A percentile compares a stretch with the other conserved stretches of the same genome.
phyloP scores from a whole-genome alignment of 1,140 invertebrate species.

The Megathymus violae region DNA sequence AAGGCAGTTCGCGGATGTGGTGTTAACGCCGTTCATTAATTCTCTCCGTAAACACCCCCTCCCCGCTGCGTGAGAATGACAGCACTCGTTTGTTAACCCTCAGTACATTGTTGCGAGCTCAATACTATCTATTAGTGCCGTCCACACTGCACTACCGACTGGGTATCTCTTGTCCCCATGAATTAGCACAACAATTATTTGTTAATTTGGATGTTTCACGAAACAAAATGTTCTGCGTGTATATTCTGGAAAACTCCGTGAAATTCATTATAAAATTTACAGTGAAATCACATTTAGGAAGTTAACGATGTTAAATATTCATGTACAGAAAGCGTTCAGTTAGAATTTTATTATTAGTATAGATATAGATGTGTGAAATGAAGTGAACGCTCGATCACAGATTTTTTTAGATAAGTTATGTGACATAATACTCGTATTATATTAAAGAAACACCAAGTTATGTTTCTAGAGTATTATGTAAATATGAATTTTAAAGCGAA shows the following conservation, averaged over 20 bases:
- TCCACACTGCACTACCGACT: conserved; percentile 10
- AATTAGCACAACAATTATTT: neutral
- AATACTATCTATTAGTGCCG: conserved; percentile 38
- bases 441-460: neutral
- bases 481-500: neutral
- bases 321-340: too few species aligned
- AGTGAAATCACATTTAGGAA: too few species aligned
- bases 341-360: too few species aligned
- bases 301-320: too few species aligned
- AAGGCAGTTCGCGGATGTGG: neutral
- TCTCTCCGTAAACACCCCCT: conserved; percentile 56
- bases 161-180: conserved; percentile 5
- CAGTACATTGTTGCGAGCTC: conserved; percentile 53
- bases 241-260: neutral
- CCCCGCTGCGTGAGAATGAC: conserved; percentile 63
- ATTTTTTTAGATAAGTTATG: too few species aligned
- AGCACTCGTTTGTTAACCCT: conserved; percentile 69
- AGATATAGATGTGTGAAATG: too few species aligned
- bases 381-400: too few species aligned
- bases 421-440: too few species aligned
- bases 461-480: neutral
- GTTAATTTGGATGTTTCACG: neutral
- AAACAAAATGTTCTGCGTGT: neutral
- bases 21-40: conserved; percentile 56
- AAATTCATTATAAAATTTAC: too few species aligned